Conservation (phyloP, 2,888 invertebrate species). For the Ariolimax columbianus region DNA sequence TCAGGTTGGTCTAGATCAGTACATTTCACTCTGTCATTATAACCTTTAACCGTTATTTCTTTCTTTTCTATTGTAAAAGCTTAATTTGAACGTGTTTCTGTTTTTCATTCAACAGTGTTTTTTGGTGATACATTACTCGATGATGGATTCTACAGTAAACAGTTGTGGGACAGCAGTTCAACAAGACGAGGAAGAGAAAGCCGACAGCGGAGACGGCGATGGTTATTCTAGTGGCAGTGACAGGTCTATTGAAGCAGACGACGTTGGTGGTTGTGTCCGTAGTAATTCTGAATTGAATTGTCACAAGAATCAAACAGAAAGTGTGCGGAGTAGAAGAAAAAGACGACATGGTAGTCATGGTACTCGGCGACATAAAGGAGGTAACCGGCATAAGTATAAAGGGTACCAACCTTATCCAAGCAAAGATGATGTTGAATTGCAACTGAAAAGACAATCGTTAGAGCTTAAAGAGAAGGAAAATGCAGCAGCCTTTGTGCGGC, state of each 20-base stretch:
- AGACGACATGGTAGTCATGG: conserved; percentile 7
- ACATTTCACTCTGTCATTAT: too few relatives aligned
- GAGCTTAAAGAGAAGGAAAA: conserved; percentile 48
- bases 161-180: background rate
- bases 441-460: conserved; percentile 35
- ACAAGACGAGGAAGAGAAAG: background rate
- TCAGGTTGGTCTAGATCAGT: too few relatives aligned
- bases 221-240: conserved; percentile 49
- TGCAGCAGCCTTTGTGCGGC: conserved; percentile 34
- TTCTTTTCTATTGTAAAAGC: too few relatives aligned
- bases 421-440: background rate
- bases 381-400: conserved; percentile 20
- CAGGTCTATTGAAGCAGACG: conserved; percentile 26
- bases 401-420: conserved; percentile 6
- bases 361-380: conserved; percentile 46
- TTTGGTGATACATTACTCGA: conserved; percentile 45
- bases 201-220: conserved; percentile 20
- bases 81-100: too few relatives aligned
- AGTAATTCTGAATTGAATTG: conserved; percentile 18
- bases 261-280: conserved; percentile 12
- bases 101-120: conserved; percentile 28
- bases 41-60: too few relatives aligned
- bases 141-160: conserved; percentile 31
- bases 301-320: background rate
- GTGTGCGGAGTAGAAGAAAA: background rate